Evolutionary conservation across 2,113 vertebrate species (phyloP), one percentile per base, ranked within the genome.

Genomic region (Otus sunia): DNA sequence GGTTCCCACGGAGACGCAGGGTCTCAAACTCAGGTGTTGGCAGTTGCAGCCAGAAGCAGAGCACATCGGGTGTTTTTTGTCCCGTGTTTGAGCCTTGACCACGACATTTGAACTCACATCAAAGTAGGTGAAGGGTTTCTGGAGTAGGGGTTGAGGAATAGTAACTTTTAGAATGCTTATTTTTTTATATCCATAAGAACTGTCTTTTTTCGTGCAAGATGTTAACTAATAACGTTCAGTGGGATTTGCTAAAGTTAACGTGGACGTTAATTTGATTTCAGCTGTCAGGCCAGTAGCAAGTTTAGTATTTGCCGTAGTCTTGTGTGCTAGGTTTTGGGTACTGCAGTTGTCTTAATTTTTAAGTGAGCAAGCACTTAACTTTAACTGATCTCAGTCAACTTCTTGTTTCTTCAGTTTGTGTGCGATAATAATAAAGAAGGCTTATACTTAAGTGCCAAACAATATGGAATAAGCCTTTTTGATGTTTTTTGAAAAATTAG

Each of bases 41-140:
- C 39, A 68, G 39, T 25, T 86, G 45, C 26, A 20, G 6, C 60
- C 59, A 66, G 74, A 8, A 73, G 37, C 78, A 72, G 84, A 36
- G 43, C 12, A 3, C 11, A 9, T 39, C 45, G 41, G 27, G 11
- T 11, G 25, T 9, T 4, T 49, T 43, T 13, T 29, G 39, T 73
- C 41, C 5, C 0, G 10, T 16, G 19, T 37, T 69, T 84, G 55
- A 77, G n/a, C 74, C 41, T 52, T 22, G 22, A 15, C 39, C 0
- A 0, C 56, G 32, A 5, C 0, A 0, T 39, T 81, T 32, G 22
- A 60, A 53, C 62, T 81, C 0, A 0, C 20, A 9, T 53, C 19
- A 5, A 64, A 82, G 66, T 19, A 53, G 34, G 22, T 41, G 12
- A 66, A 58, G 32, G 45, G 22, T 49, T 82, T 67, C 67, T 2